Base-by-base conservation (phyloP, 1,140 invertebrate species). In the Achatina immaculata region DNA sequence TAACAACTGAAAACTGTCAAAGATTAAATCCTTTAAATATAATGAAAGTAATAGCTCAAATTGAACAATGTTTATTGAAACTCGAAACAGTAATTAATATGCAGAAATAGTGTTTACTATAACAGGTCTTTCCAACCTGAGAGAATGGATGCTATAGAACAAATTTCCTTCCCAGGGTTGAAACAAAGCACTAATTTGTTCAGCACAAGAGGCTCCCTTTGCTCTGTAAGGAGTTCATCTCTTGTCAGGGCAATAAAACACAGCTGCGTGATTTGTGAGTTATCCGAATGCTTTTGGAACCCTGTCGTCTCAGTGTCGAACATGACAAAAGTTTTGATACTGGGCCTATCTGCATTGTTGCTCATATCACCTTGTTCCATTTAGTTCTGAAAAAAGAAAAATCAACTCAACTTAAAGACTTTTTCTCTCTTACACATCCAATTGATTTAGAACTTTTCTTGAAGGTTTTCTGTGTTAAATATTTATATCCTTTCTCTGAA, bases 301-400 rank as follows among this genome's bases (percentile, higher is more conserved):
- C 87, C 85, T 0, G 89, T 90, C 28, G 85, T 82, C 81, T 90
- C 89, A 2, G 88, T 81, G 69, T 90, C 89, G 62, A 90, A 83
- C 42, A 90, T 84, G 14, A 88, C 87, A 19, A 85, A 85, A 16
- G 58, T 68, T 48, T 68, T 40, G 31, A 75, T 75, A 38, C 14
- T 28, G 14, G n/a, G n/a, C n/a, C n/a, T n/a, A n/a, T n/a, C n/a
- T n/a, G n/a, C n/a, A n/a, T n/a, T 55, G 14, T n/a, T 55, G 14
- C n/a, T n/a, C 51, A 55, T 55, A 16, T 14, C 51, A 14, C 14
- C n/a, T 55, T 55, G 51, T 14, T 16, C 51, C 14, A 55, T 16
- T 16, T 55, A 14, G n/a, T 16, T 16, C 51, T 55, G 51, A 55
- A 55, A n/a, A 55, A 55, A 55, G 51, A 55, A n/a, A 55, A 55